Evolutionary conservation across 2,797 vertebrate genomes (phyloP).

Genomic region (Geotrypetes seraphini): DNA sequence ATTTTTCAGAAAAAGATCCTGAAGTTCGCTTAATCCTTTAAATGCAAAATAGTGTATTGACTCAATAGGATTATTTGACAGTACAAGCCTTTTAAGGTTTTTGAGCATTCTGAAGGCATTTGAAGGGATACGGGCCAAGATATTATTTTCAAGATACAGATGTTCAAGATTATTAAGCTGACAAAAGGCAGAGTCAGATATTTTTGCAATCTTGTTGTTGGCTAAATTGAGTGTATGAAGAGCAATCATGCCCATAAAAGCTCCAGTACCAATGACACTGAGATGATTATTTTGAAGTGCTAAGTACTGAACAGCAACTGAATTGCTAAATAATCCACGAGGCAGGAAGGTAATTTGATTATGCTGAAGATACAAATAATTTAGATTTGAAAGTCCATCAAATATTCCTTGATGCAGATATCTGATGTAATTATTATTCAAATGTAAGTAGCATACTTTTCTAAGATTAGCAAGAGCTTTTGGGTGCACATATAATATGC

Average conservation of each 20-base stretch:
- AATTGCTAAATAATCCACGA: conserved; percentile 44
- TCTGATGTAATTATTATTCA: conserved; percentile 53
- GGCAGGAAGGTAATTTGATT: conserved; percentile 47
- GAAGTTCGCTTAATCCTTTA: conserved; percentile 42
- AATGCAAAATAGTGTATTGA: conserved; percentile 45
- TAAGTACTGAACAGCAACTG: conserved; percentile 42
- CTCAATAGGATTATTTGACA: conserved; percentile 47
- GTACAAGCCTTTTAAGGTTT: conserved; percentile 47
- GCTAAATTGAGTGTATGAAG: conserved; percentile 47
- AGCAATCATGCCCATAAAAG: conserved; percentile 40
- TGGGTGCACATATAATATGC: conserved; percentile 29
- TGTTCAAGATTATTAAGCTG: conserved; percentile 38
- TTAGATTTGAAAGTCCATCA: conserved; percentile 44
- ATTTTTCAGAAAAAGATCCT: conserved; percentile 43
- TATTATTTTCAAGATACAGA: conserved; percentile 51
- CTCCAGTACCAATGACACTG: conserved; percentile 28
- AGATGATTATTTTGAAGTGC: conserved; percentile 42
- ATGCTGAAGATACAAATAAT: conserved; percentile 41
- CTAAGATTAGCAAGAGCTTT: conserved; percentile 44
- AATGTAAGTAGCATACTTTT: conserved; percentile 36
- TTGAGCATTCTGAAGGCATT: conserved; percentile 39
- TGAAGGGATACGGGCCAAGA: conserved; percentile 40
- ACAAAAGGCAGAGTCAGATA: conserved; percentile 42
- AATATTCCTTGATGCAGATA: conserved; percentile 41
- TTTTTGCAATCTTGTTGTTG: conserved; percentile 45